Conservation (phyloP, 2,797 vertebrate genomes). For the Dromococcyx pavoninus region DNA sequence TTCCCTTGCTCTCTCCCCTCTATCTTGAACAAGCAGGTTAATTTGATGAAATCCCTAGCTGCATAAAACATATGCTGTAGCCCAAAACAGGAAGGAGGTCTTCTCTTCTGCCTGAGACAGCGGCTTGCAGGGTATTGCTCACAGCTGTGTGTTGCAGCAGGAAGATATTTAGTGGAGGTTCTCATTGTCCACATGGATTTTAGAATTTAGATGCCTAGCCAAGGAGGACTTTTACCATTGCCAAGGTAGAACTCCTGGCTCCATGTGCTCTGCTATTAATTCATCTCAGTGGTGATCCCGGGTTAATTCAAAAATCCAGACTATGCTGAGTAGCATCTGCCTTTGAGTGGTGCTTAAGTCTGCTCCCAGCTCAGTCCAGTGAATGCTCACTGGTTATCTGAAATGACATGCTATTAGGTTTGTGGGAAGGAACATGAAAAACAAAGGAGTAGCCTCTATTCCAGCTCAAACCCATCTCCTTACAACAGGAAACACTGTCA, state of each 20-base stretch:
- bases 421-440: background rate
- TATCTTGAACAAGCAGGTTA: constrained; percentile 28
- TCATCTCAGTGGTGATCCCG: background rate
- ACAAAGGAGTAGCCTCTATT: background rate
- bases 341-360: background rate
- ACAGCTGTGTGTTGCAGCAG: background rate
- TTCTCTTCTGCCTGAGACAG: background rate
- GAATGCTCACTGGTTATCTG: background rate
- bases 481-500: background rate
- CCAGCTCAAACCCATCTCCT: background rate
- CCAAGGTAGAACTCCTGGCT: background rate
- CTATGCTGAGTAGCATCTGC: background rate
- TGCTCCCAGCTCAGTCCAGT: background rate
- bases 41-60: constrained; percentile 16
- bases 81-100: background rate
- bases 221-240: background rate
- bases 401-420: background rate
- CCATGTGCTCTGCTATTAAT: background rate
- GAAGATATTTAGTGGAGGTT: background rate
- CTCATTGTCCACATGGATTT: background rate
- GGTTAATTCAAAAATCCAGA: background rate
- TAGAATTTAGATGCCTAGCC: background rate
- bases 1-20: background rate
- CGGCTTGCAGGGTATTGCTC: background rate
- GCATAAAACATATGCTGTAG: background rate